Evolutionary conservation across 2,113 vertebrate genomes (phyloP).

Genomic region (Dasyprocta punctata): DNA sequence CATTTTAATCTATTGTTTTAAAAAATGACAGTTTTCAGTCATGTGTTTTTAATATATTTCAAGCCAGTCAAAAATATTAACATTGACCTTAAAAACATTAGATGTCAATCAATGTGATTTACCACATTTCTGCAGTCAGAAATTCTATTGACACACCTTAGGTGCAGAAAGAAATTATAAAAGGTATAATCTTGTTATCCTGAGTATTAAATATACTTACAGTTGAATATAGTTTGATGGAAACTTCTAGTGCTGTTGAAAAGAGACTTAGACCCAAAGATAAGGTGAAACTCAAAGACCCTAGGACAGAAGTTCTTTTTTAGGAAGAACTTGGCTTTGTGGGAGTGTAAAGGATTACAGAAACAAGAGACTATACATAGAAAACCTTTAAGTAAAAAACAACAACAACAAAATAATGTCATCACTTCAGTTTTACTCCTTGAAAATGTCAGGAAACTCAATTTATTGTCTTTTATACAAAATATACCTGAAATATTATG

Average conservation of each 20-base stretch:
- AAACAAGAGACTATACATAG: not conserved
- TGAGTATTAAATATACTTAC: not conserved
- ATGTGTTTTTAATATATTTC: not conserved
- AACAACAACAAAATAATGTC: not conserved
- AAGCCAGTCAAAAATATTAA: not conserved
- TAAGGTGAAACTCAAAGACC: not conserved
- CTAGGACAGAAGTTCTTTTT: not conserved
- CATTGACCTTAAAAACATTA: conserved; percentile 18
- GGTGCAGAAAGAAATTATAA: not conserved
- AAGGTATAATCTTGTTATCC: not conserved
- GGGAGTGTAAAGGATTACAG: not conserved
- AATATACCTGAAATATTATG: not conserved
- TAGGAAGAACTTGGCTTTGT: not conserved
- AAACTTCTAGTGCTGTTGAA: not conserved
- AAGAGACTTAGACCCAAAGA: not conserved
- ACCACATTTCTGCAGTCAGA: not conserved
- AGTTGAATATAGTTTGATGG: not conserved
- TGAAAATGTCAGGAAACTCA: not conserved
- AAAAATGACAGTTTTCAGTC: not conserved
- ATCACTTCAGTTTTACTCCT: not conserved
- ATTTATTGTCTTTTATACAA: not conserved
- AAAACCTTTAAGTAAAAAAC: not conserved
- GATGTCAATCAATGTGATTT: not conserved
- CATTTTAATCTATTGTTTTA: conserved; percentile 11
- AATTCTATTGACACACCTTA: not conserved